Percentiles rank a stretch among this genome's conserved stretches.
These are phyloP conservation scores for Abrostola triplasia DNA, from an alignment of 2,888 invertebrate species.

Conservation along the genomic window DNA sequence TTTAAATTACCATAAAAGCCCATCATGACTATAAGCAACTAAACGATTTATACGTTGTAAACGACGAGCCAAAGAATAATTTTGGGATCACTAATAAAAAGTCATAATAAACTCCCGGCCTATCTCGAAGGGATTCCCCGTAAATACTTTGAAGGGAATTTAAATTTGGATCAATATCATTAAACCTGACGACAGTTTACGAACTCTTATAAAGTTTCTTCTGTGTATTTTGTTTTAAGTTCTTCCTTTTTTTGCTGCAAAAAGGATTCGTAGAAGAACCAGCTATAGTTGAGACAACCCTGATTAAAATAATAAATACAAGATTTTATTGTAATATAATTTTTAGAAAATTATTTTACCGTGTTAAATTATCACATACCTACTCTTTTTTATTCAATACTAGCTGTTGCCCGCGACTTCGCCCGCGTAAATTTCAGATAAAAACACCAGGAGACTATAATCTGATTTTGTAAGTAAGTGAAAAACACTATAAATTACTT, in stretches of 20 bases:
- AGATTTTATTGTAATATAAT: too few species aligned
- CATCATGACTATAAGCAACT: slow-evolving; percentile 32
- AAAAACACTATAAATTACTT: too few species aligned
- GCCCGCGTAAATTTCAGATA: too few species aligned
- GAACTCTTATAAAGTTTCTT: slow-evolving; percentile 55
- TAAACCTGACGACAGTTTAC: slow-evolving; percentile 68
- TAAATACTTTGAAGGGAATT: slow-evolving; percentile 57
- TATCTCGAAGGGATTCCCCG: slow-evolving; percentile 31
- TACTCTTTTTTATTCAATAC: too few species aligned
- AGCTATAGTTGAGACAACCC: not conserved
- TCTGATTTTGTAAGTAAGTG: too few species aligned
- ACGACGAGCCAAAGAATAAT: slow-evolving; percentile 32
- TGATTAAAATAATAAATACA: too few species aligned
- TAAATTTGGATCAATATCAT: slow-evolving; percentile 76
- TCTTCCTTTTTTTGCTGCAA: slow-evolving; percentile 48
- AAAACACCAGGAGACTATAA: too few species aligned
- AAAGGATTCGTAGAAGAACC: slow-evolving; percentile 32
- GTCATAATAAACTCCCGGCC: slow-evolving; percentile 19
- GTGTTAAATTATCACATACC: too few species aligned
- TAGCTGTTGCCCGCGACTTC: too few species aligned
- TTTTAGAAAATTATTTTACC: too few species aligned
- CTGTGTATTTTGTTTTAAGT: slow-evolving; percentile 60
- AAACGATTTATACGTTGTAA: slow-evolving; percentile 38
- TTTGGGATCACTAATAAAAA: slow-evolving; percentile 24
- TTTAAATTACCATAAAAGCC: slow-evolving; percentile 15